A percentile compares a stretch with the other conserved stretches of the same genome.
phyloP scores from a whole-genome alignment of 2,888 invertebrate genomes.

The Noctuana brunneofusca region DNA sequence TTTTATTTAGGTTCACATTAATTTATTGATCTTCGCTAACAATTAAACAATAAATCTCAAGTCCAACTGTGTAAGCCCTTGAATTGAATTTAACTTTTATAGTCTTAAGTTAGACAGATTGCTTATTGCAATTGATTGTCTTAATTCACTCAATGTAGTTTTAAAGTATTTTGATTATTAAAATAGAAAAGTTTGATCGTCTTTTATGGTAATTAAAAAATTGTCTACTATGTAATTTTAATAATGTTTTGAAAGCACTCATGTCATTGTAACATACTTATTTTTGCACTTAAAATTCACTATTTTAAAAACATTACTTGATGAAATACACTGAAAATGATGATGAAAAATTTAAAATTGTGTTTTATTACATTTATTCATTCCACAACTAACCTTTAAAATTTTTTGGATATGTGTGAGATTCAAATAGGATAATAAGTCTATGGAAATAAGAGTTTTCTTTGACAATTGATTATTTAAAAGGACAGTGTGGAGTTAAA shows the following conservation, averaged over 20 bases:
- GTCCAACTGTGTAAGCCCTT: neutral
- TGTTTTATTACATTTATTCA: slow-evolving; percentile 60
- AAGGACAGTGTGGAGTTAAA: too few relatives aligned
- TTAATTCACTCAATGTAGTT: slow-evolving; percentile 22
- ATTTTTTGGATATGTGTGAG: neutral
- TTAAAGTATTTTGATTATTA: slow-evolving; percentile 21
- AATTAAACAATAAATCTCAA: neutral
- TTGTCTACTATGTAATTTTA: slow-evolving; percentile 47
- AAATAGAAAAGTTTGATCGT: slow-evolving; percentile 27
- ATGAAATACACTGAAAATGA: slow-evolving; percentile 72
- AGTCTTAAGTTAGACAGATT: slow-evolving; percentile 6
- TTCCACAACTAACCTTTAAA: slow-evolving; percentile 15
- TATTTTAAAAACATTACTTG: slow-evolving; percentile 76
- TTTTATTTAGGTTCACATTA: neutral
- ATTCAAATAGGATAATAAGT: too few relatives aligned
- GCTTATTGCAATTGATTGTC: slow-evolving; percentile 16
- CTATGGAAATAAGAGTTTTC: too few relatives aligned
- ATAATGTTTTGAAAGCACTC: slow-evolving; percentile 64
- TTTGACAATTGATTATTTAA: too few relatives aligned
- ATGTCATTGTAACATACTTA: slow-evolving; percentile 72
- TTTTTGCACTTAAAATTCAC: slow-evolving; percentile 79
- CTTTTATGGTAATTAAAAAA: slow-evolving; percentile 38
- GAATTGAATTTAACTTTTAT: neutral
- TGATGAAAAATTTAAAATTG: slow-evolving; percentile 63
- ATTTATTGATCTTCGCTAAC: neutral